Base-by-base conservation (phyloP, 2,888 invertebrate species). In the Trissolcus brochymenae region DNA sequence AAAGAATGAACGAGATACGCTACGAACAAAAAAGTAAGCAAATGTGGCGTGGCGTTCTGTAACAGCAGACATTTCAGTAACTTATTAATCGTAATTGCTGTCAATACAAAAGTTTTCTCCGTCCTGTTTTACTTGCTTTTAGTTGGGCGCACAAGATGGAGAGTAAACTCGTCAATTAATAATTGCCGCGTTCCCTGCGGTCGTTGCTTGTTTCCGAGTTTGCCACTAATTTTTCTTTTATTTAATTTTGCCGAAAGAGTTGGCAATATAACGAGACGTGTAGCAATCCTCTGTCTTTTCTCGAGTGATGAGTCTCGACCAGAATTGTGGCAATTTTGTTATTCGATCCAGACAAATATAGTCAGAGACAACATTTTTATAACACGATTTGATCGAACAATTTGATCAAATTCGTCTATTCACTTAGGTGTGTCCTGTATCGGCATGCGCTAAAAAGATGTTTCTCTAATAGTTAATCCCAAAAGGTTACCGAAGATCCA, bases 141-240 rank as follows among this genome's bases (percentile, higher is more conserved):
- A 65, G 61, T 61, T 67, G 51, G 21, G 35, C 73, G 67, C 77
- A 79, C 78, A 83, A 80, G 79, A 81, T 76, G 73, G 75, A 81
- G 81, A 82, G 83, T 80, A 84, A 84, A 85, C 84, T 85, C 84
- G 82, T 83, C 85, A 82, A 84, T 86, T 84, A 85, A 81, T 83
- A 85, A 86, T 85, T 83, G 81, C 76, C 79, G 65, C 77, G 78
- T 81, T 81, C 79, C 77, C 78, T 75, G 79, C 66, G 65, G 70
- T 76, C 79, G 80, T 81, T 80, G 73, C 72, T 79, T 76, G 65
- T 73, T 74, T 64, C 64, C 14, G 41, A 74, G 79, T 80, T 80
- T 76, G 57, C 75, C 54, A 68, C 60, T 77, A 70, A 79, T 80
- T 79, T 79, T 67, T 80, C 77, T 80, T 81, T 81, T 78, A 82